Conservation (phyloP, 2,888 invertebrate genomes). For the Brenthis ino region DNA sequence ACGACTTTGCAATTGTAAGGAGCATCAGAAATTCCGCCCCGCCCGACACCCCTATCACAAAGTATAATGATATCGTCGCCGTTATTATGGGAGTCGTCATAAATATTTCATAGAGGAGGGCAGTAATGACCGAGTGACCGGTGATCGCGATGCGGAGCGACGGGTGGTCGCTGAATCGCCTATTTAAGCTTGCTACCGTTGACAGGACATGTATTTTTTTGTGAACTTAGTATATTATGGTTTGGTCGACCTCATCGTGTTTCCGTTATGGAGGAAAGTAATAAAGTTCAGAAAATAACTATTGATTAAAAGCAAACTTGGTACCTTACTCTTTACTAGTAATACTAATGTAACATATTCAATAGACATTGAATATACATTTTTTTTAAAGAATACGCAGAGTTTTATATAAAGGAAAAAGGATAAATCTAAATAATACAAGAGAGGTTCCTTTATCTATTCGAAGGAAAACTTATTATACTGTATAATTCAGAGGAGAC, state of each 20-base stretch:
- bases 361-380: no score
- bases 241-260: background rate
- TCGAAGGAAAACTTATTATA: no score
- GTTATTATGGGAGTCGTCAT: slow-evolving; percentile 81
- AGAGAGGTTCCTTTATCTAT: no score
- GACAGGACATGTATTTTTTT: slow-evolving; percentile 13
- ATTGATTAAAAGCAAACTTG: background rate
- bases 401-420: no score
- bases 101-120: slow-evolving; percentile 81
- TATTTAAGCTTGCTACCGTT: slow-evolving; percentile 5
- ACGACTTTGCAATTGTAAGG: slow-evolving; percentile 80
- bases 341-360: no score
- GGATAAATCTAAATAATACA: no score
- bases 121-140: slow-evolving; percentile 81
- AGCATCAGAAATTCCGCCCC: slow-evolving; percentile 82
- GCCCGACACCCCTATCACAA: slow-evolving; percentile 82
- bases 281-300: background rate
- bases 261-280: background rate
- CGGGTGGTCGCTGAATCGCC: slow-evolving; percentile 41
- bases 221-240: slow-evolving; percentile 6
- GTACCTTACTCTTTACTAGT: background rate
- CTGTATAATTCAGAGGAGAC: no score
- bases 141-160: slow-evolving; percentile 51
- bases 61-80: slow-evolving; percentile 83
- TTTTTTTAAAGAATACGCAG: no score